Evolutionary conservation across 2,113 vertebrate genomes (phyloP), one percentile per base, ranked within the genome.

Genomic region (Strix aluco): DNA sequence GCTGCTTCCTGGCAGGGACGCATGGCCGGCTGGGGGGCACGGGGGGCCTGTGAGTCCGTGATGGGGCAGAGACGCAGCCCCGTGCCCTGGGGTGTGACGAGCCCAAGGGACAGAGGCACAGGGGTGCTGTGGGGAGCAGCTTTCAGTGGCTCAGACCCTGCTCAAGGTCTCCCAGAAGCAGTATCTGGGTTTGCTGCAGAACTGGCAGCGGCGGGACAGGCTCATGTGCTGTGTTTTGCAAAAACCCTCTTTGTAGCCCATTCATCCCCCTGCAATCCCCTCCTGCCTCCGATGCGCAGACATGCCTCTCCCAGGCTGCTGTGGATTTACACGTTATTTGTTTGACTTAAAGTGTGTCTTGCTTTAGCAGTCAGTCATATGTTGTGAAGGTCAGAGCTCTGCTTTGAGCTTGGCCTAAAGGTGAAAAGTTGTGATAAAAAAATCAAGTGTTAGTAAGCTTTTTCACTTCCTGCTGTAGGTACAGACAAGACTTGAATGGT

Each of bases 181-280:
- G 2, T 2, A 1, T 71, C 49, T 4, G 6, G 44, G 19, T 42
- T 59, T 22, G 18, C 74, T 59, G 15, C 22, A 7, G 69, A 7
- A 1, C 3, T 10, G 42, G 38, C 15, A 47, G 71, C 40, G 5
- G 54, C 22, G 20, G 72, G 17, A 22, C 27, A 15, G 61, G 40
- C 51, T 47, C 9, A 1, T 1, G 34, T 0, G 2, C 22, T 0
- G 38, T 0, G 1, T 12, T 36, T 15, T 22, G 42, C 25, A 40
- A 10, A 10, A 14, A 1, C 14, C 6, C 30, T 10, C 23, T n/a
- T 3, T 11, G 26, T 29, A 7, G 12, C 40, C 25, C 1, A 6
- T 9, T 36, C 59, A 15, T 21, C n/a, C 59, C 6, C 0, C 2
- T 1, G 5, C 19, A 1, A 8, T 22, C 9, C 67, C 49, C 77